Conservation (phyloP, 2,113 vertebrate species). For the Caretta caretta region DNA sequence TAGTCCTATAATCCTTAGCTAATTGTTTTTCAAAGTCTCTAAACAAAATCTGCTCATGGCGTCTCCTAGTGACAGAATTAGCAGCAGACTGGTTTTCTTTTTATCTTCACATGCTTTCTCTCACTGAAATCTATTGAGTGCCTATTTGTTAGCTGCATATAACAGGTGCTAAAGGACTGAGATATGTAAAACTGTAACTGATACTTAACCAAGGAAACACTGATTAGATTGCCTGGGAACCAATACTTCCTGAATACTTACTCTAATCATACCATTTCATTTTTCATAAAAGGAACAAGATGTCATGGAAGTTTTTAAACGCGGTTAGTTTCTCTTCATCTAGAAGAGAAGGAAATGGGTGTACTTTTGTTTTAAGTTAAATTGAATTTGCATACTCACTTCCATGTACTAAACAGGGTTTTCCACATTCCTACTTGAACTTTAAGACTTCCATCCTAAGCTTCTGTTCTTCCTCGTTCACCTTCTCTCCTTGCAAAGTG, state of each 20-base stretch:
- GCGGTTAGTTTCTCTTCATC: constrained; percentile 33
- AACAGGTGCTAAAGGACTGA: constrained; percentile 82
- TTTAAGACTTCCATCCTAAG: constrained; percentile 29
- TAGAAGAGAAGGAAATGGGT: background rate
- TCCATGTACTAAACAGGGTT: constrained; percentile 19
- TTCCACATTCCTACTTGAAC: background rate
- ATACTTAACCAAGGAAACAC: constrained; percentile 78
- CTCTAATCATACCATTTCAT: constrained; percentile 82
- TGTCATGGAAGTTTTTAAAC: constrained; percentile 47
- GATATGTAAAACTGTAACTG: constrained; percentile 83
- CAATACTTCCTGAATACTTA: constrained; percentile 79
- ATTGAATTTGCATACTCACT: background rate
- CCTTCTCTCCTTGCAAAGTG: constrained; percentile 67
- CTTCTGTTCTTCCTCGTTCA: constrained; percentile 5
- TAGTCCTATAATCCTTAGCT: constrained; percentile 91
- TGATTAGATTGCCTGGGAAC: constrained; percentile 80
- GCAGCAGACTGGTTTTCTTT: constrained; percentile 68
- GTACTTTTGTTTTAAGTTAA: constrained; percentile 31
- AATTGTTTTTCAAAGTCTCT: constrained; percentile 90
- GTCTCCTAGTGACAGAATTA: constrained; percentile 86
- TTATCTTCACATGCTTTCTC: constrained; percentile 78
- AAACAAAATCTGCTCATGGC: constrained; percentile 84
- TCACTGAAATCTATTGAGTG: constrained; percentile 71
- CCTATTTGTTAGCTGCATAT: constrained; percentile 74
- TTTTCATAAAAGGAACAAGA: constrained; percentile 79